Evolutionary conservation across 2,113 vertebrate genomes (phyloP), one percentile per base, ranked within the genome.

Genomic region (Syngnathus floridae): DNA sequence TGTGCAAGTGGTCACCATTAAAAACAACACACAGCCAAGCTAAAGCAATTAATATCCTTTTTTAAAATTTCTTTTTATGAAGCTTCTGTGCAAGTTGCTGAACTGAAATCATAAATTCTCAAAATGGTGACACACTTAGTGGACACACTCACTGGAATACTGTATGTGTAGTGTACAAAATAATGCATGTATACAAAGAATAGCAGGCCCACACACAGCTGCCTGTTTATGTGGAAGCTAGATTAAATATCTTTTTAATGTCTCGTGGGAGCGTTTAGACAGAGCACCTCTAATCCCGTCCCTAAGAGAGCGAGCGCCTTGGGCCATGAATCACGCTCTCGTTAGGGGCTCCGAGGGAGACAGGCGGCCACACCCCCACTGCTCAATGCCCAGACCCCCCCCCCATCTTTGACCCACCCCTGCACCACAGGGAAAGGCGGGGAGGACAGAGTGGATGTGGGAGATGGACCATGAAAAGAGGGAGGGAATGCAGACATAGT

Each of bases 341-440:
- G 77, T 78, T 91, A 89, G 81, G 69, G 65, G 4, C 82, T 83
- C 76, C 66, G 76, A 90, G 88, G 87, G 77, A 86, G 64, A 86
- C 86, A 88, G 66, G 85, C 87, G 70, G 80, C 80, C 82, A 90
- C 90, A 83, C 92, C 92, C 86, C 78, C 91, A 88, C 84, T 37
- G 82, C 90, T 83, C 69, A 22, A 69, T 89, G 86, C 90, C 90
- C 89, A 76, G 89, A 89, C 88, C 65, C 72, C 48, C 70, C 65
- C 36, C 68, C 41, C 43, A 49, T 31, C 61, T 72, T 67, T 51
- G 74, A 77, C 85, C 79, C 81, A 61, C 80, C 82, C 71, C 80
- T 75, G 80, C 81, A 64, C 78, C 71, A 83, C 78, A 69, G 74
- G 62, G 63, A 70, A 73, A 69, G 77, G 72, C 26, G 77, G 26